Percentiles rank a stretch among this genome's conserved stretches.
Evolutionary conservation across 2,113 vertebrate genomes (phyloP).

Genomic region (Patagioenas fasciata): DNA sequence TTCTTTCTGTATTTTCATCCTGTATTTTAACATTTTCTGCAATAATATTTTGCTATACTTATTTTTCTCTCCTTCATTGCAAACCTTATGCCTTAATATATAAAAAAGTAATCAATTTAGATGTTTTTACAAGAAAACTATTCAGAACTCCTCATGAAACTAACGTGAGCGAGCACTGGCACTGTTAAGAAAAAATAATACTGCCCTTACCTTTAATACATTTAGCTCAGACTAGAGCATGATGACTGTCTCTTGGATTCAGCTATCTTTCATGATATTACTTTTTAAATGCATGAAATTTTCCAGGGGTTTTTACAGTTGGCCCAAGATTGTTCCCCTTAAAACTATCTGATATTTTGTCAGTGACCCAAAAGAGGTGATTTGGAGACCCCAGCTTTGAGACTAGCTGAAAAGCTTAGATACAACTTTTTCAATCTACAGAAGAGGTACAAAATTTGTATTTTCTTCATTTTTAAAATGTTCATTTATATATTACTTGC

Average conservation of each 20-base stretch:
- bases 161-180: neutral
- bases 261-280: neutral
- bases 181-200: neutral
- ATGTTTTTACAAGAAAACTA: neutral
- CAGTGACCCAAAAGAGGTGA: neutral
- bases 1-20: neutral
- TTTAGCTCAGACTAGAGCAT: neutral
- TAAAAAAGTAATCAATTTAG: neutral
- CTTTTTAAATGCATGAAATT: neutral
- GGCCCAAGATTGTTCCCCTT: accelerated
- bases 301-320: neutral
- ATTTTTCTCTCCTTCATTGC: neutral
- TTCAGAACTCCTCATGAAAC: neutral
- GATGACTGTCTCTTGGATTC: neutral
- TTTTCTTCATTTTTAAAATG: neutral
- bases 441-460: neutral
- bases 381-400: neutral
- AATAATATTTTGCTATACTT: neutral
- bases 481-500: neutral
- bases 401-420: neutral
- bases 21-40: neutral
- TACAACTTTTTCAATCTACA: neutral
- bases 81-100: neutral
- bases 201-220: neutral
- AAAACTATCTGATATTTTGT: neutral